Evolutionary conservation across 1,140 invertebrate genomes (phyloP), one percentile per base, ranked within the genome.

Genomic region (Centruroides sculpturatus): DNA sequence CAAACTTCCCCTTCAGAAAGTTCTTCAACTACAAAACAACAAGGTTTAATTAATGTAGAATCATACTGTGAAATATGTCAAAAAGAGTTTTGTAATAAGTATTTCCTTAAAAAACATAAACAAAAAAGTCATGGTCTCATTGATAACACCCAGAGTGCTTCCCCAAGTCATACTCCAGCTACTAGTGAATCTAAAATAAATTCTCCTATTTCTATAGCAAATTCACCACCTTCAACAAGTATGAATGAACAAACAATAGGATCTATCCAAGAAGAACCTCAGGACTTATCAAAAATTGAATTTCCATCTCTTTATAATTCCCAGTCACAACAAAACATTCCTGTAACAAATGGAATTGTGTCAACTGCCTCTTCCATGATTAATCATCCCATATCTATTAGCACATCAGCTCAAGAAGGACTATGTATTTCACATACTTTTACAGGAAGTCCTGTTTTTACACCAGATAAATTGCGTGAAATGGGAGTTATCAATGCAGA

Each of bases 41-140:
- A 55, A 51, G 59, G 53, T 23, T n/a, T 68, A 13, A 52, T 68
- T 23, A 69, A 66, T 49, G 50, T 68, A 23, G 74, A 74, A 65
- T 74, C 75, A n/a, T 76, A 71, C 62, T 78, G 77, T 65, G 88
- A 92, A 68, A 79, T 92, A 50, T 99, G 96, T 78, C 96, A 98
- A 76, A 99, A 99, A 75, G 94, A 98, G 75, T 94, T 97, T 71
- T 98, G 95, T 78, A 99, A 99, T 78, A 98, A 99, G 74, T 99
- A 99, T 75, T 99, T 99, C 73, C 78, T 99, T 5, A 97, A 98
- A 76, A 98, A 94, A 47, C 91, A 94, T 78, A 91, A 91, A 72
- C 89, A 90, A 3, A 93, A 93, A 73, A 93, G 93, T 68, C 91
- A 94, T 70, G 89, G 89, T 8, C 90, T 94, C 56, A 59, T 60